Conservation (phyloP, 2,113 vertebrate species). For the Ibidorhyncha struthersii region DNA sequence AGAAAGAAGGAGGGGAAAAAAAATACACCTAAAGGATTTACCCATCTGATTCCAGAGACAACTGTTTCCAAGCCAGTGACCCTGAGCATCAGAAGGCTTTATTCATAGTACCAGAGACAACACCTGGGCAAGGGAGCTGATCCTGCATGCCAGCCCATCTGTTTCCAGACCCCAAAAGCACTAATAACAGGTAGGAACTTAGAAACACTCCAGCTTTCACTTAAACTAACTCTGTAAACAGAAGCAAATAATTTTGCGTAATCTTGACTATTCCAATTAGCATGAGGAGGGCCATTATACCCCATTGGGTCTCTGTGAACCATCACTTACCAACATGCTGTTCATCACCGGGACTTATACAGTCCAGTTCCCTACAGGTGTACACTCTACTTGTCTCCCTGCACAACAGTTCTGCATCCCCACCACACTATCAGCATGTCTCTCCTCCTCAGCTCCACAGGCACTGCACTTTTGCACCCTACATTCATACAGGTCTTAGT, state of each 20-base stretch:
- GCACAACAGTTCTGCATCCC: neutral
- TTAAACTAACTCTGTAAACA: neutral
- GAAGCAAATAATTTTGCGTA: neutral
- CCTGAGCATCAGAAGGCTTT: neutral
- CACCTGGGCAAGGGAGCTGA: neutral
- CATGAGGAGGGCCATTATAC: neutral
- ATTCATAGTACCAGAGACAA: neutral
- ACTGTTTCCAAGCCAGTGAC: neutral
- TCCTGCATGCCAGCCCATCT: neutral
- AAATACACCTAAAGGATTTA: neutral
- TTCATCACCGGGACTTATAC: neutral
- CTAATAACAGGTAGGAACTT: neutral
- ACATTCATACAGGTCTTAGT: neutral
- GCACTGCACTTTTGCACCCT: neutral
- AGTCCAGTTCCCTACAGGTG: neutral
- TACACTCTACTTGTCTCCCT: neutral
- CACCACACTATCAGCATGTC: rapidly evolving
- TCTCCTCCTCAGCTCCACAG: neutral
- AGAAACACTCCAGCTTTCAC: neutral
- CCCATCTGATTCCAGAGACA: neutral
- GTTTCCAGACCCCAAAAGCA: neutral
- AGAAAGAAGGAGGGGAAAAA: neutral
- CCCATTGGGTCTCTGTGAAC: neutral
- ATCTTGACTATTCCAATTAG: neutral
- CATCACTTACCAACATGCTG: neutral